These are phyloP conservation scores for Zoanthus gigantus DNA, from an alignment of 92 coral and sea anemone genomes.

Conservation along the genomic window DNA sequence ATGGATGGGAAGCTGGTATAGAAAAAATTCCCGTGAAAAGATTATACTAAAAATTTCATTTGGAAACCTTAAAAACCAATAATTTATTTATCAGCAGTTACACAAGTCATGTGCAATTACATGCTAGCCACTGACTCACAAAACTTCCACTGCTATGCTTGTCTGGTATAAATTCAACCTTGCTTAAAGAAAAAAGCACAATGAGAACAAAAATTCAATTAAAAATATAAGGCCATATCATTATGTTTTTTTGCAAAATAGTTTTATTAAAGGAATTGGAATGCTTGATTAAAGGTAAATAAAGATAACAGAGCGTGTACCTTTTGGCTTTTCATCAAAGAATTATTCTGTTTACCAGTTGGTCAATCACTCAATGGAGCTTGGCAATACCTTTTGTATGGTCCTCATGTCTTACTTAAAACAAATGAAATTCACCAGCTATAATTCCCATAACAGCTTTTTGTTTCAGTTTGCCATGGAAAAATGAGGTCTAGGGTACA, in stretches of 20 bases:
- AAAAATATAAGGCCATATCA: not conserved
- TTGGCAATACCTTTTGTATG: not conserved
- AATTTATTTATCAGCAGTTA: slow-evolving; percentile 13
- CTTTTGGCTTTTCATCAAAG: not conserved
- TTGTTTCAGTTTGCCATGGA: not conserved
- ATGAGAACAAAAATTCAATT: not conserved
- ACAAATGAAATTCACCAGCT: slow-evolving; percentile 1
- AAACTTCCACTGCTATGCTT: slow-evolving; percentile 10
- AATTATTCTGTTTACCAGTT: not conserved
- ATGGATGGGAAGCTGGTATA: slow-evolving; percentile 17
- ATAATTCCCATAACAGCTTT: not conserved
- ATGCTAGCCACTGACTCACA: slow-evolving; percentile 34
- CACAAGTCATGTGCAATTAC: slow-evolving; percentile 14
- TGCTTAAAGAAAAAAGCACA: not conserved
- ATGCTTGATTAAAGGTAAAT: not conserved
- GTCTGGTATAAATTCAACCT: slow-evolving; percentile 16
- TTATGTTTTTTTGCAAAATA: slow-evolving; percentile 1
- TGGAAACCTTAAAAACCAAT: slow-evolving; percentile 12
- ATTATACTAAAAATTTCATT: not conserved
- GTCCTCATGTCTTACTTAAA: not conserved
- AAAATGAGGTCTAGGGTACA: not conserved
- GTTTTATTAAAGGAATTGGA: not conserved
- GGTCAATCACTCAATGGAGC: not conserved
- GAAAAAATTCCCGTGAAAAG: not conserved
- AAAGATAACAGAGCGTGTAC: not conserved